phyloP scores from a whole-genome alignment of 2,113 vertebrate species.

The Pholis gunnellus region DNA sequence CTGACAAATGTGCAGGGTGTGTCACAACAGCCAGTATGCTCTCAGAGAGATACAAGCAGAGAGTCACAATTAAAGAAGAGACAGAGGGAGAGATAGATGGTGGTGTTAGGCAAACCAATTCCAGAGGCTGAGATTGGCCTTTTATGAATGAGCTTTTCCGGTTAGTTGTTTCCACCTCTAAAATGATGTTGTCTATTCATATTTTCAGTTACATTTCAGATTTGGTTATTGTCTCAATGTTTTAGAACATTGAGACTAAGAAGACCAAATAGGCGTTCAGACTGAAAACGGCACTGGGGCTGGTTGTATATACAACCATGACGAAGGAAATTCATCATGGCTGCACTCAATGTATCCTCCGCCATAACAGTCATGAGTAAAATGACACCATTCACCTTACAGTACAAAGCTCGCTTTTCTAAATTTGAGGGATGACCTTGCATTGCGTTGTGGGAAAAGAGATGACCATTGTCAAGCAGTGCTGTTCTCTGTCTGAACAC shows the following conservation, averaged over 20 bases:
- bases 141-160: slow-evolving; percentile 5
- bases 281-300: neutral
- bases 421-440: neutral
- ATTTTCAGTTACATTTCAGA: neutral
- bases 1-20: slow-evolving; percentile 6
- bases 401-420: neutral
- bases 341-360: neutral
- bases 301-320: no score
- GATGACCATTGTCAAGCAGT: neutral
- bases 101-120: slow-evolving; percentile 1
- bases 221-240: neutral
- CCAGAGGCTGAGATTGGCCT: neutral
- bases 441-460: neutral
- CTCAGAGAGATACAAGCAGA: slow-evolving; percentile 37
- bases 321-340: neutral
- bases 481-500: neutral
- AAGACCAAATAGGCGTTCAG: neutral
- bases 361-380: neutral
- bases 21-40: neutral
- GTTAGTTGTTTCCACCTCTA: neutral
- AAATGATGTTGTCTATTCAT: neutral
- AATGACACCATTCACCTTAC: neutral
- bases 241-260: neutral
- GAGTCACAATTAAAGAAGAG: slow-evolving; percentile 41
- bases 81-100: slow-evolving; percentile 18